Conservation (phyloP, 1,140 invertebrate genomes). For the Panagrolaimus sp. region DNA sequence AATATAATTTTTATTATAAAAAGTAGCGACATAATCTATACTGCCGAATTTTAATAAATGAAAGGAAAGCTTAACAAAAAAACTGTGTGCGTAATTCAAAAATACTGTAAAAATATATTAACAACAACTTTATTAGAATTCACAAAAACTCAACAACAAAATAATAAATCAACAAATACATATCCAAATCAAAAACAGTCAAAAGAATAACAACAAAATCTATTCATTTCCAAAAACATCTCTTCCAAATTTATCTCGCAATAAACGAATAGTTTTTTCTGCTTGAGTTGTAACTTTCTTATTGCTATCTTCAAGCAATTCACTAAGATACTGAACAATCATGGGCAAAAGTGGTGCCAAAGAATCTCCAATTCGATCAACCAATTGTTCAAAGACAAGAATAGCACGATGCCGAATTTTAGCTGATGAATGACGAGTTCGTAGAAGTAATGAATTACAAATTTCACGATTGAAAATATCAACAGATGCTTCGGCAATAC, state of each 20-base stretch:
- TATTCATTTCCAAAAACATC: slow-evolving; percentile 23
- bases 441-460: slow-evolving; percentile 18
- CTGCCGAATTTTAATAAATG: too few relatives aligned
- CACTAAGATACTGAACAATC: slow-evolving; percentile 26
- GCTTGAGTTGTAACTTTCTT: slow-evolving; percentile 30
- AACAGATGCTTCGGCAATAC: slow-evolving; percentile 15
- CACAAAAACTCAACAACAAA: not conserved
- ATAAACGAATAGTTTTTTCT: slow-evolving; percentile 22
- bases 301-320: slow-evolving; percentile 23
- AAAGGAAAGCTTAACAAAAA: too few relatives aligned
- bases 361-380: slow-evolving; percentile 25
- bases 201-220: slow-evolving; percentile 2
- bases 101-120: too few relatives aligned
- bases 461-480: slow-evolving; percentile 22
- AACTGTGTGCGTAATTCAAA: too few relatives aligned
- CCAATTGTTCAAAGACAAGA: slow-evolving; percentile 23
- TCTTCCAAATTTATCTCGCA: slow-evolving; percentile 20
- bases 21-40: too few relatives aligned
- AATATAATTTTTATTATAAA: too few relatives aligned
- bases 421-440: slow-evolving; percentile 17
- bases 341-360: slow-evolving; percentile 22
- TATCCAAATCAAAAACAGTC: too few relatives aligned
- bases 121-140: too few relatives aligned
- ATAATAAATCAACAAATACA: slow-evolving; percentile 16
- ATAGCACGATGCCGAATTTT: slow-evolving; percentile 21